These are phyloP conservation scores for Cranoglanis bouderius DNA, from an alignment of 2,113 vertebrate species.

Conservation along the genomic window DNA sequence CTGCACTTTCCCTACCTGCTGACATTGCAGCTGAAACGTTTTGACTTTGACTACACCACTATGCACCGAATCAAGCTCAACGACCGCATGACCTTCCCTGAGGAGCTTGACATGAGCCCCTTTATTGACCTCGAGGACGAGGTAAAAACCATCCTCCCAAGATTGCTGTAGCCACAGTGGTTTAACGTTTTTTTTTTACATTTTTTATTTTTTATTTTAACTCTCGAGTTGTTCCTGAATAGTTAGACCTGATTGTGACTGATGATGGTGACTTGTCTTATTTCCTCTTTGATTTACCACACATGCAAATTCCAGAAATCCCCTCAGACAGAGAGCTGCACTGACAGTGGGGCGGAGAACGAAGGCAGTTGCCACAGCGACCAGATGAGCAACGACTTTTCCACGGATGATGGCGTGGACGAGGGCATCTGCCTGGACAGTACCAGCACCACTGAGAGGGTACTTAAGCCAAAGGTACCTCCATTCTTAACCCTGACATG, in stretches of 20 bases:
- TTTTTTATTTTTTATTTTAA: too few species aligned
- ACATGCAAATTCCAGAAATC: slow-evolving; percentile 83
- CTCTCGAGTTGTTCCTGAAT: not conserved
- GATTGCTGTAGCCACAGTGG: not conserved
- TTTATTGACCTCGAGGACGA: slow-evolving; percentile 98
- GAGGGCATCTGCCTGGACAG: slow-evolving; percentile 98
- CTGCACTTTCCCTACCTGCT: slow-evolving; percentile 96
- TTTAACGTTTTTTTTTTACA: not conserved
- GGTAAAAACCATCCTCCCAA: slow-evolving; percentile 71
- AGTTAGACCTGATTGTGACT: not conserved
- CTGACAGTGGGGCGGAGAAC: slow-evolving; percentile 97
- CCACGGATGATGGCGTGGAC: slow-evolving; percentile 93
- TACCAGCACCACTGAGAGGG: slow-evolving; percentile 84
- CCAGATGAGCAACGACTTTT: slow-evolving; percentile 99
- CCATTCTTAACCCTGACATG: not conserved
- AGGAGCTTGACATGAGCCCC: slow-evolving; percentile 95
- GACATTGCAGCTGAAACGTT: slow-evolving; percentile 95
- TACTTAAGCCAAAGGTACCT: slow-evolving; percentile 64
- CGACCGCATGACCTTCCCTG: slow-evolving; percentile 97
- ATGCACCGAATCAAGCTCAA: slow-evolving; percentile 99
- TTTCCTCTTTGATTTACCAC: not conserved
- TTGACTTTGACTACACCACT: slow-evolving; percentile 99
- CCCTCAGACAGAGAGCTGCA: slow-evolving; percentile 97
- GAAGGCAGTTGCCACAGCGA: slow-evolving; percentile 99
- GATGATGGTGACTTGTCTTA: not conserved